phyloP scores from a whole-genome alignment of 2,113 vertebrate species.

The Machaerirhynchus nigripectus region DNA sequence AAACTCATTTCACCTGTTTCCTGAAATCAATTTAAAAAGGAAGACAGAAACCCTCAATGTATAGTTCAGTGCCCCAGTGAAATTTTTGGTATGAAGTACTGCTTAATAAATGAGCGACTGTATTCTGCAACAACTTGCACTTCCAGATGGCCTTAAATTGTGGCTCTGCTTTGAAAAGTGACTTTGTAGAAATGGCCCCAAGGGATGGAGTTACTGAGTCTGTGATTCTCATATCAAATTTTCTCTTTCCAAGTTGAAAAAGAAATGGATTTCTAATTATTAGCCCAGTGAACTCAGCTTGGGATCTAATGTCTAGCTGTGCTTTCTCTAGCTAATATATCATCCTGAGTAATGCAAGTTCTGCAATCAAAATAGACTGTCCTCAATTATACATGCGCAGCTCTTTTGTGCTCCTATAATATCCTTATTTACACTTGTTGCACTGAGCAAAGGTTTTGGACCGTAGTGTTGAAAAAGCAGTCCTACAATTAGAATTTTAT shows the following conservation, averaged over 20 bases:
- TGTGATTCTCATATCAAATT: conserved; percentile 39
- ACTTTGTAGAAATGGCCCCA: conserved; percentile 18
- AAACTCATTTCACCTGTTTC: not conserved
- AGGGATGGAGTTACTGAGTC: conserved; percentile 2
- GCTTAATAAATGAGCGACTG: not conserved
- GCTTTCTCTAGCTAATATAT: conserved; percentile 2
- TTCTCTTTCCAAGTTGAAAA: not conserved
- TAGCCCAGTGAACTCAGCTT: conserved; percentile 28
- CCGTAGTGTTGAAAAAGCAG: not conserved
- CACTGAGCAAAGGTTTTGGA: not conserved
- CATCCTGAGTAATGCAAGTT: not conserved
- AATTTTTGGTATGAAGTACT: not conserved
- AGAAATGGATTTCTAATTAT: conserved; percentile 25
- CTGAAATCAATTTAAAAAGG: not conserved
- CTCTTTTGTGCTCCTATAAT: not conserved
- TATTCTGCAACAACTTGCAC: not conserved
- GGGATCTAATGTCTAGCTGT: conserved; percentile 21
- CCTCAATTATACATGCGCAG: not conserved
- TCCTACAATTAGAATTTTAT: not conserved
- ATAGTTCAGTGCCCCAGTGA: not conserved
- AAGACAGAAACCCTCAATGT: not conserved
- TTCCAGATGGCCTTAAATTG: conserved; percentile 43
- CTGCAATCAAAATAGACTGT: not conserved
- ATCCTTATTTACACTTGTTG: not conserved
- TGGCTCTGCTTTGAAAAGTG: conserved; percentile 30